Conservation (phyloP, 1,140 invertebrate genomes). For the Steinernema feltiae region DNA sequence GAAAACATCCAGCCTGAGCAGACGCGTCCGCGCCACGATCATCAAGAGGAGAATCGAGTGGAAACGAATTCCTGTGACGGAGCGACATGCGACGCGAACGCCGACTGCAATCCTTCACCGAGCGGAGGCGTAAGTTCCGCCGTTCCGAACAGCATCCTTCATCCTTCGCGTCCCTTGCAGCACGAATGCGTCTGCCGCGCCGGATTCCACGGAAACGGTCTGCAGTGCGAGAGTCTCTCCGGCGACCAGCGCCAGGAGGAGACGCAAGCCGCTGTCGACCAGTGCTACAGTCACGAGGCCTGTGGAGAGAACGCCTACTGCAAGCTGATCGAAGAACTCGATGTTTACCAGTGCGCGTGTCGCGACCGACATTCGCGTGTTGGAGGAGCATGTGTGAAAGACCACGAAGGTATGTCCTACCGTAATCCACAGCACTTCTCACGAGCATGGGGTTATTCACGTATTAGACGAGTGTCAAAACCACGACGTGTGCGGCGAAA, state of each 20-base stretch:
- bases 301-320: slow-evolving; percentile 10
- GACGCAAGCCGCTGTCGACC: background rate
- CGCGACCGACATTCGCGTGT: slow-evolving; percentile 2
- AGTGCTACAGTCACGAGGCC: background rate
- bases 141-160: slow-evolving; percentile 37
- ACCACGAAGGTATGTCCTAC: background rate
- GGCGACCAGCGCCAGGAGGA: slow-evolving; percentile 18
- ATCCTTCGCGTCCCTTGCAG: slow-evolving; percentile 22
- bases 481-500: slow-evolving; percentile 53
- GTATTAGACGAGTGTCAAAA: slow-evolving; percentile 16
- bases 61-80: slow-evolving; percentile 27
- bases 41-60: slow-evolving; percentile 26
- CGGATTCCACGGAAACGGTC: slow-evolving; percentile 37
- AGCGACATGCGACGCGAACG: slow-evolving; percentile 61
- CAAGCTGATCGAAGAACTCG: background rate
- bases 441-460: slow-evolving; percentile 22
- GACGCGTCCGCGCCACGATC: slow-evolving; percentile 48
- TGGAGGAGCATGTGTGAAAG: background rate
- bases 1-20: slow-evolving; percentile 51
- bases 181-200: slow-evolving; percentile 37
- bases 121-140: slow-evolving; percentile 45
- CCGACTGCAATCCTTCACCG: slow-evolving; percentile 57
- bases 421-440: background rate
- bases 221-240: slow-evolving; percentile 28
- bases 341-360: background rate